A percentile compares a stretch with the other conserved stretches of the same genome.
These are phyloP conservation scores for Scaptomyza hsui DNA, from an alignment of 1,140 invertebrate genomes.

Conservation along the genomic window DNA sequence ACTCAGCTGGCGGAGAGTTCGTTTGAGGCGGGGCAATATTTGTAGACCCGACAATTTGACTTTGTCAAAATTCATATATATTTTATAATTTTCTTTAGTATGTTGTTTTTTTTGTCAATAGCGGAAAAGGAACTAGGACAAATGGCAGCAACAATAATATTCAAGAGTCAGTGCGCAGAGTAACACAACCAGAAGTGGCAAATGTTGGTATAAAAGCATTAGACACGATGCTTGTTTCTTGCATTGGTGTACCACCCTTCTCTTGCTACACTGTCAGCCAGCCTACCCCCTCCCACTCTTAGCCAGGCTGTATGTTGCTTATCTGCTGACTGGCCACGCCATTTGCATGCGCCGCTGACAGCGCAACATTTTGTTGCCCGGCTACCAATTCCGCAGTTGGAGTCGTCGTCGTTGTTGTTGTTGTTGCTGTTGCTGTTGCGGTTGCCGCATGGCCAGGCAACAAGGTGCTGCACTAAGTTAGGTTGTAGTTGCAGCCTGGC, in stretches of 20 bases:
- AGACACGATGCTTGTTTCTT: slow-evolving; percentile 58
- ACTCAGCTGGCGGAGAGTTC: slow-evolving; percentile 41
- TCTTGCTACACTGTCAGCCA: slow-evolving; percentile 14
- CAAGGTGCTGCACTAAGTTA: slow-evolving; percentile 59
- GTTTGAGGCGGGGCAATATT: slow-evolving; percentile 45
- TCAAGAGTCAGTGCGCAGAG: slow-evolving; percentile 2
- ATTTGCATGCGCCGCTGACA: slow-evolving; percentile 78
- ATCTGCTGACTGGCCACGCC: slow-evolving; percentile 56
- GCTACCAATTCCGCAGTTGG: slow-evolving; percentile 74
- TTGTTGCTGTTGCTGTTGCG: slow-evolving; percentile 34
- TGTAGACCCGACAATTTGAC: background rate
- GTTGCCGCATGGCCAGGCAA: slow-evolving; percentile 29
- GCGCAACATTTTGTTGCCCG: slow-evolving; percentile 77
- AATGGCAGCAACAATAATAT: slow-evolving; percentile 34
- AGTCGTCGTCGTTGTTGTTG: slow-evolving; percentile 10
- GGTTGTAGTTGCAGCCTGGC: slow-evolving; percentile 52
- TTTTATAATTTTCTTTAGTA: slow-evolving; percentile 24
- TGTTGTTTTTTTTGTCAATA: slow-evolving; percentile 26
- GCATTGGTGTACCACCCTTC: slow-evolving; percentile 44
- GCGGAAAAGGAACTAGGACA: slow-evolving; percentile 40
- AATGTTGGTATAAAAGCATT: slow-evolving; percentile 65
- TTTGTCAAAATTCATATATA: background rate
- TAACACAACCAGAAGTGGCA: slow-evolving; percentile 66
- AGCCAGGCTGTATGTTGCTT: slow-evolving; percentile 41
- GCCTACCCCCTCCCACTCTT: background rate